Conservation (phyloP, 2,888 invertebrate genomes). For the Sminthurides aquaticus region DNA sequence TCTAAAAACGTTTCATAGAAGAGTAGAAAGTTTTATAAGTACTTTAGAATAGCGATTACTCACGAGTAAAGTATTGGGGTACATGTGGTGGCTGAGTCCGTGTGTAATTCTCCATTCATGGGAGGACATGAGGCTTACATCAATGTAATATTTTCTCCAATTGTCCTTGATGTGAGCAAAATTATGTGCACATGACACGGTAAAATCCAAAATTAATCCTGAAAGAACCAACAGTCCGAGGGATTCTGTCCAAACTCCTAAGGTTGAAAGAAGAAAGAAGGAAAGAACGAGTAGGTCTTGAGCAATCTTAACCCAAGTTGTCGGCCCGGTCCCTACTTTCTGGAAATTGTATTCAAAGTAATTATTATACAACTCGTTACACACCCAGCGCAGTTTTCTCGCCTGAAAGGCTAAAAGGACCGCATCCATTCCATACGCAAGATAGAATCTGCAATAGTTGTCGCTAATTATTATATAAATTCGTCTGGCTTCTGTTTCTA, state of each 20-base stretch:
- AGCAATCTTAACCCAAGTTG: conserved; percentile 27
- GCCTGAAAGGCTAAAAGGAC: too few relatives aligned
- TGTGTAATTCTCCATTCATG: conserved; percentile 45
- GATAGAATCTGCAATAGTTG: background rate
- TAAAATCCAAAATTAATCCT: conserved; percentile 42
- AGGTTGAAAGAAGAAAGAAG: conserved; percentile 29
- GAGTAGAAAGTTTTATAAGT: too few relatives aligned
- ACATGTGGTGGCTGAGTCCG: conserved; percentile 45
- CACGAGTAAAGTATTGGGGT: conserved; percentile 44
- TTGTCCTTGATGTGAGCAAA: conserved; percentile 45
- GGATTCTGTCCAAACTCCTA: conserved; percentile 32
- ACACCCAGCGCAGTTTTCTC: too few relatives aligned
- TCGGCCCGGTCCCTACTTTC: conserved; percentile 41
- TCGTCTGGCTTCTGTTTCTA: too few relatives aligned
- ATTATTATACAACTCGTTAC: too few relatives aligned
- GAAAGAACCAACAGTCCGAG: conserved; percentile 29
- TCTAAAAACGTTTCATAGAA: too few relatives aligned
- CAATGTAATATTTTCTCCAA: conserved; percentile 44
- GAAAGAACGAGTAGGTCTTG: conserved; percentile 39
- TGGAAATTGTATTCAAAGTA: conserved; percentile 7
- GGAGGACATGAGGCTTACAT: conserved; percentile 43
- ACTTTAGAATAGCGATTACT: too few relatives aligned
- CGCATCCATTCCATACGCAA: background rate
- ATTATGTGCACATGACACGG: conserved; percentile 44
- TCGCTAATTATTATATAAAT: background rate